phyloP scores from a whole-genome alignment of 2,888 invertebrate species.

The Podabrus alpinus region DNA sequence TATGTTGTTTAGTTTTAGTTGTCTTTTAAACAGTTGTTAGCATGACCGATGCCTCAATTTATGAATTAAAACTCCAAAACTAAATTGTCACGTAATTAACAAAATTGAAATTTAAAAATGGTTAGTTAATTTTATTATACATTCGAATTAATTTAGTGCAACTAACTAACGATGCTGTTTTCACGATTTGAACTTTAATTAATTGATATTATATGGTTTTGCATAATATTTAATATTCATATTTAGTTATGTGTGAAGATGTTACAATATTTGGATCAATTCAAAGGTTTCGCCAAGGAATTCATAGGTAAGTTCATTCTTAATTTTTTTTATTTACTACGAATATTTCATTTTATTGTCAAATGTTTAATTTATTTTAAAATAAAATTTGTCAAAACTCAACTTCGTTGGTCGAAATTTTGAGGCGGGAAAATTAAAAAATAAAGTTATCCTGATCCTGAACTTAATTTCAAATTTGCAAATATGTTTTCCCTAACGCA shows the following conservation, averaged over 20 bases:
- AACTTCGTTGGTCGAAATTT: background rate
- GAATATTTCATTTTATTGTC: background rate
- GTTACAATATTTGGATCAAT: constrained; percentile 19
- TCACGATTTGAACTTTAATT: background rate
- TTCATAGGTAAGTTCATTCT: constrained; percentile 30
- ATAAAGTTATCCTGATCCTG: no score
- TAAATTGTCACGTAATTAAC: background rate
- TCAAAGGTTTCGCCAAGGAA: constrained; percentile 26
- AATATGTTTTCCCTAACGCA: no score
- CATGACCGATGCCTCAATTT: background rate
- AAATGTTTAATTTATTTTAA: background rate
- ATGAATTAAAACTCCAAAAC: background rate
- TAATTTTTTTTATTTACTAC: background rate
- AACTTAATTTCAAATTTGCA: no score
- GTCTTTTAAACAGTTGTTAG: background rate
- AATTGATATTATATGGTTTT: no score
- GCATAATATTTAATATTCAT: background rate
- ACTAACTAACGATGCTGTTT: background rate
- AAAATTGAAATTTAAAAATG: background rate
- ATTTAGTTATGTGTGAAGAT: constrained; percentile 22
- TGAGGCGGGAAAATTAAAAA: no score
- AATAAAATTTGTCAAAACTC: background rate
- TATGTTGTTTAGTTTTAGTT: background rate
- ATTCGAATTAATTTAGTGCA: background rate
- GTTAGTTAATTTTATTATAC: background rate